These are phyloP conservation scores for Drosophila willistoni DNA, from an alignment of 1,140 invertebrate species.

Conservation along the genomic window DNA sequence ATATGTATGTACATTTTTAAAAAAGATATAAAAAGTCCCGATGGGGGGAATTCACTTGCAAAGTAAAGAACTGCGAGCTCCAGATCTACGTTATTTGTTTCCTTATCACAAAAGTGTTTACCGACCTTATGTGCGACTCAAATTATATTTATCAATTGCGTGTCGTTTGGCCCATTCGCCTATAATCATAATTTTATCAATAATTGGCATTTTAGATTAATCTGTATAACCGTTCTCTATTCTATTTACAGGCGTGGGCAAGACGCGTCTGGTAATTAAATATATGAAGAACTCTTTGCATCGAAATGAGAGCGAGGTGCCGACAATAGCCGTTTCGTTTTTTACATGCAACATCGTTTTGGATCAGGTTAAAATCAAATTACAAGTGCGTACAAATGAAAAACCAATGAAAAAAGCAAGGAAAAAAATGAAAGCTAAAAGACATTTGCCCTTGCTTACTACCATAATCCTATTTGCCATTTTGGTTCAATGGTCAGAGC, in stretches of 20 bases:
- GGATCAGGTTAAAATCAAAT: constrained; percentile 87
- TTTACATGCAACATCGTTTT: constrained; percentile 92
- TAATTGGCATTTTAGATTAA: constrained; percentile 8
- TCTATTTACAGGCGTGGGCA: constrained; percentile 90
- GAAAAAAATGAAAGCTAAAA: constrained; percentile 47
- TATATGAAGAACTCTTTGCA: constrained; percentile 92
- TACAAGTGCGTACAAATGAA: constrained; percentile 86
- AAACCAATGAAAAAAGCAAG: too few species aligned
- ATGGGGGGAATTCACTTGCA: constrained; percentile 8
- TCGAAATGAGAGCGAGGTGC: constrained; percentile 88
- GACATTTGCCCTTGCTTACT: constrained; percentile 5
- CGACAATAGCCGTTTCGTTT: constrained; percentile 95
- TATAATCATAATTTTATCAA: constrained; percentile 4
- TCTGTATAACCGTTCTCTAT: constrained; percentile 20
- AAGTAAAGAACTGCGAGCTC: constrained; percentile 23
- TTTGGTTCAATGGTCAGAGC: constrained; percentile 40
- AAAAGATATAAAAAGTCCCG: neutral
- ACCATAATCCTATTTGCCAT: constrained; percentile 61
- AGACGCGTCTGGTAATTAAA: constrained; percentile 91
- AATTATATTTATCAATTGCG: constrained; percentile 5
- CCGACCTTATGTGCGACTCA: constrained; percentile 3
- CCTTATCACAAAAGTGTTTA: constrained; percentile 20
- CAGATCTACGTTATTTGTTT: constrained; percentile 1
- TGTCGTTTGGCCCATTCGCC: neutral
- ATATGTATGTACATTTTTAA: neutral